Conservation (phyloP, 2,113 vertebrate genomes). For the Bubo scandiacus region DNA sequence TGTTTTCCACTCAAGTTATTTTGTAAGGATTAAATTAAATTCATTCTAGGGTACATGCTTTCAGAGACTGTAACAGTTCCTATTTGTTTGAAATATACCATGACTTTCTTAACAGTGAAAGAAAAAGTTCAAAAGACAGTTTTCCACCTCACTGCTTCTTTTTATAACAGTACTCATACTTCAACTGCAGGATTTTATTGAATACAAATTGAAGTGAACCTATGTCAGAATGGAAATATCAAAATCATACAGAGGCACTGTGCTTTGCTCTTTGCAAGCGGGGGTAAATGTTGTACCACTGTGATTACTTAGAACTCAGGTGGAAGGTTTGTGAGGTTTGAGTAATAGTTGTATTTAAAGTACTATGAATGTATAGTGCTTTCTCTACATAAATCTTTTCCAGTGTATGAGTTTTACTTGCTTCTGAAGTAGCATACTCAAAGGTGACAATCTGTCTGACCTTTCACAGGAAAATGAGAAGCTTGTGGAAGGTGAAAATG, state of each 20-base stretch:
- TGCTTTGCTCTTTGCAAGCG: conserved; percentile 12
- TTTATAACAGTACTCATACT: conserved; percentile 50
- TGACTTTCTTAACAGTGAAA: conserved; percentile 31
- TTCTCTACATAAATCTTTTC: not conserved
- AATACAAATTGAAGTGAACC: conserved; percentile 62
- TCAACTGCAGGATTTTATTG: conserved; percentile 41
- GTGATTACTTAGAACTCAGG: not conserved
- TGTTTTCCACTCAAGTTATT: conserved; percentile 71
- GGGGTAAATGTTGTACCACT: not conserved
- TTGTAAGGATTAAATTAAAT: conserved; percentile 74
- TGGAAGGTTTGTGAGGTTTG: conserved; percentile 3
- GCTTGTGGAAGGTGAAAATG: not conserved
- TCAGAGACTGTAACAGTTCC: conserved; percentile 45
- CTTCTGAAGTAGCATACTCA: not conserved
- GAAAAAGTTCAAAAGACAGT: conserved; percentile 67
- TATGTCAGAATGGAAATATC: conserved; percentile 60
- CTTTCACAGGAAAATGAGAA: not conserved
- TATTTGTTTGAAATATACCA: conserved; percentile 55
- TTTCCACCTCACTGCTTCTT: conserved; percentile 71
- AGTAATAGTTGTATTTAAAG: conserved; percentile 19
- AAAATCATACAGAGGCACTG: conserved; percentile 3
- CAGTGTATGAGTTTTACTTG: not conserved
- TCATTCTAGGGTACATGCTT: conserved; percentile 50
- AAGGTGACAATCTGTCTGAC: not conserved
- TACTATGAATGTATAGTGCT: not conserved